Base-by-base conservation (phyloP, 1,140 invertebrate species). In the Pseudomyrmex pallidus region DNA sequence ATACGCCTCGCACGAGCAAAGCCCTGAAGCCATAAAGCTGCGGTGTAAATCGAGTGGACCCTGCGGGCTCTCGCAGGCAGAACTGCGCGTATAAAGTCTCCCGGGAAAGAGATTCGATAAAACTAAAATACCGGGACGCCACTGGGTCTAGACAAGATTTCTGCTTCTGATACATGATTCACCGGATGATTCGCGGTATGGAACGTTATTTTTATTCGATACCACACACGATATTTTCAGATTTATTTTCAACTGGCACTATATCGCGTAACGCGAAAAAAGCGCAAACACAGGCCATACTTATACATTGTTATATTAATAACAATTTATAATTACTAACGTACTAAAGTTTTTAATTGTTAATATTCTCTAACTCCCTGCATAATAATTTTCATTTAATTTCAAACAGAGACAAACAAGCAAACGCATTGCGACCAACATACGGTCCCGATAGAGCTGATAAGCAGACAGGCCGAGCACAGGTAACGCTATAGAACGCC, bases 31-130 rank as follows among this genome's bases (percentile, higher is more conserved):
- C 82, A 85, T 85, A 85, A 85, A 85, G 72, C 63, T 52, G 44
- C 64, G 84, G 52, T 78, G 82, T 86, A 84, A 86, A 86, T 86
- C 82, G 85, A 84, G 72, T 83, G 82, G 68, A 83, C 84, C 70
- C 84, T 77, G 70, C 68, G 59, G 70, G 82, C 70, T 82, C 68
- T 46, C 68, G 15, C 61, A 74, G 77, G 62, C 70, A 63, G 76
- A 44, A n/a, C n/a, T 46, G 56, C 66, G 46, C 20, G 72, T 63
- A 73, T 74, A 54, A 82, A 63, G 78, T 74, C 72, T 46, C 57
- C 48, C 78, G 78, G 57, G 78, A 56, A 74, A 61, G 70, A 48
- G 78, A 82, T 74, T 62, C 70, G 78, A 82, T 82, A 82, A 82
- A 82, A 73, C 70, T 82, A 74, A 82, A 82, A 82, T 82, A 74